Base-by-base conservation (phyloP, 2,888 invertebrate species). In the Pseudococcus jackbeardsleyi region DNA sequence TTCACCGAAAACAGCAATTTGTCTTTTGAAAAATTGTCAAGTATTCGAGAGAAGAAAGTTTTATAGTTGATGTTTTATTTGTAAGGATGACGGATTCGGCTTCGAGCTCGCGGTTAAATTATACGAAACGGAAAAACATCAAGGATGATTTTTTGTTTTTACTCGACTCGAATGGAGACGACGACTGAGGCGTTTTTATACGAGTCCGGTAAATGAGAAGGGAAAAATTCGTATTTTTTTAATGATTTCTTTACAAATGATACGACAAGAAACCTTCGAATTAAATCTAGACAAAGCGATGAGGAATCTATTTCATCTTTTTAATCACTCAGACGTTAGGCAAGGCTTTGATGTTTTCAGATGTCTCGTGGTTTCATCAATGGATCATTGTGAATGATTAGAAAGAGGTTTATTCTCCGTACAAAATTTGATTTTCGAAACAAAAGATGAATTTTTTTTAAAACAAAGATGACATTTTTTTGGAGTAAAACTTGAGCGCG, bases 111-210 rank as follows among this genome's bases (percentile, higher is more conserved):
- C 42, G 48, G 64, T 64, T 64, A 22, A 64, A 64, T 64, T 64
- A 64, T 64, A 64, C 64, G 64, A 64, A 64, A 64, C 64, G 64
- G 64, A 64, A 64, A 64, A 50, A 15, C 48, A 50, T 50, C 48
- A 4, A 50, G 48, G 6, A 64, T 64, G 15, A 64, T 64, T 64
- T 64, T 64, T 64, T 19, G 64, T 64, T 64, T 64, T 64, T 50
- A 50, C 48, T 50, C 48, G 48, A 64, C 64, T 64, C 64, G 64
- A 64, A 19, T 19, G 64, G 11, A 12, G 12, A 50, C 48, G 42
- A 50, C 48, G 15, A 12, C 48, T 50, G 11, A 0, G 48, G 12
- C n/a, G 19, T 64, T 64, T n/a, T 64, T 64, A 50, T 15, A 12
- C 15, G 15, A 50, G 48, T 50, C 48, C 48, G 48, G 48, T 50